phyloP scores from a whole-genome alignment of 1,140 invertebrate species.

The Medauroidea extradentata region DNA sequence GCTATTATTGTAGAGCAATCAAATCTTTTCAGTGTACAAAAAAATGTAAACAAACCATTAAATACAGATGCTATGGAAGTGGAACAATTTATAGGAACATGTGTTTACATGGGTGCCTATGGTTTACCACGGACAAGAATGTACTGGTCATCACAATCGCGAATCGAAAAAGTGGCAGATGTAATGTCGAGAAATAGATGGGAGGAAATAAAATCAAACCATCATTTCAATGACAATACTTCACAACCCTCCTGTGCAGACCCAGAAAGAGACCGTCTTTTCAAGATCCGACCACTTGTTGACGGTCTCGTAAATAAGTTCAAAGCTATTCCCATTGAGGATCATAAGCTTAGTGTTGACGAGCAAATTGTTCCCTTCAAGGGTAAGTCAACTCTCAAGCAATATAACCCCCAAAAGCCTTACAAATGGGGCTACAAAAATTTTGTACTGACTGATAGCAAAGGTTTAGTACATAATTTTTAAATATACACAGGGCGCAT shows the following conservation, averaged over 20 bases:
- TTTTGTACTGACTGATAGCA: slow-evolving; percentile 34
- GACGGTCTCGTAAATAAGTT: slow-evolving; percentile 31
- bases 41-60: neutral
- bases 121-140: slow-evolving; percentile 14
- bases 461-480: slow-evolving; percentile 41
- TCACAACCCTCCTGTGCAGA: slow-evolving; percentile 14
- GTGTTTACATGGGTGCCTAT: neutral
- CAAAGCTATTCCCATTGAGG: slow-evolving; percentile 29
- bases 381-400: slow-evolving; percentile 39
- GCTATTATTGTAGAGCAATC: slow-evolving; percentile 16
- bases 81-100: neutral
- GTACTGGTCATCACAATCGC: slow-evolving; percentile 29
- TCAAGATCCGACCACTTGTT: slow-evolving; percentile 38
- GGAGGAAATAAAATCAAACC: slow-evolving; percentile 16
- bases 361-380: slow-evolving; percentile 42
- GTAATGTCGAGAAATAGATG: slow-evolving; percentile 25
- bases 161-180: slow-evolving; percentile 19
- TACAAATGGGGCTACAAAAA: slow-evolving; percentile 45
- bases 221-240: slow-evolving; percentile 26
- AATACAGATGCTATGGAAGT: neutral
- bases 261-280: slow-evolving; percentile 34
- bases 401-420: slow-evolving; percentile 42
- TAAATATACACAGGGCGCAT: slow-evolving; percentile 39
- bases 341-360: slow-evolving; percentile 27
- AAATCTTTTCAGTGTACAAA: slow-evolving; percentile 10